Conservation (phyloP, 2,797 vertebrate species). For the Cyclopterus lumpus region DNA sequence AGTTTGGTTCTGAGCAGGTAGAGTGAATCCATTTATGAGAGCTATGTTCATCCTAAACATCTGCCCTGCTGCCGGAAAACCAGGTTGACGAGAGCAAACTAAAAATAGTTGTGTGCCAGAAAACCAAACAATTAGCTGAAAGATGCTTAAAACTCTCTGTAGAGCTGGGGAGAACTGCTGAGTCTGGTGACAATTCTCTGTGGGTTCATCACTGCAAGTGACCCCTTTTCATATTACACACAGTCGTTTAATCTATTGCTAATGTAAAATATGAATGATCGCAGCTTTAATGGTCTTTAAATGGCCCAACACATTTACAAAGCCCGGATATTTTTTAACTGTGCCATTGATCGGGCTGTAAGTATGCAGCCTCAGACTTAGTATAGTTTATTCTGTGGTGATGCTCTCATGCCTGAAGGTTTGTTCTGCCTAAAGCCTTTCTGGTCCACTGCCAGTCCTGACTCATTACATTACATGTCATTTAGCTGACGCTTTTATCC, state of each 20-base stretch:
- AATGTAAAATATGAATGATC: not conserved
- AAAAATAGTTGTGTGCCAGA: not conserved
- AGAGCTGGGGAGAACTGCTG: not conserved
- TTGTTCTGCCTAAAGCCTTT: constrained; percentile 17
- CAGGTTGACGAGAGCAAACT: not conserved
- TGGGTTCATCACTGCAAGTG: not conserved
- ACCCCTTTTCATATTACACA: not conserved
- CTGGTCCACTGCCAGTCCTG: constrained; percentile 3
- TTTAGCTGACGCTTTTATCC: no score
- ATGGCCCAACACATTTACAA: not conserved
- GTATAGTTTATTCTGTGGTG: constrained; percentile 30
- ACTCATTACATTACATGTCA: no score
- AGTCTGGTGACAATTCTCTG: not conserved
- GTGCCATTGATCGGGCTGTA: not conserved
- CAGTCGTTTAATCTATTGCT: not conserved
- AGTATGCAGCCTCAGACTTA: not conserved
- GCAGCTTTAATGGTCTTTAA: constrained; percentile 1
- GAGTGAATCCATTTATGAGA: not conserved
- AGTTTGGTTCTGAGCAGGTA: not conserved
- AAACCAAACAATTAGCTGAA: not conserved
- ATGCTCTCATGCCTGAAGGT: constrained; percentile 28
- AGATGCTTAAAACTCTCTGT: not conserved
- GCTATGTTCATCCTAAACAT: not conserved
- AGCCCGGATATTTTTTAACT: not conserved
- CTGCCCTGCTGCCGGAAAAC: not conserved